Conservation (phyloP, 2,797 vertebrate genomes). For the Oreochromis mossambicus region DNA sequence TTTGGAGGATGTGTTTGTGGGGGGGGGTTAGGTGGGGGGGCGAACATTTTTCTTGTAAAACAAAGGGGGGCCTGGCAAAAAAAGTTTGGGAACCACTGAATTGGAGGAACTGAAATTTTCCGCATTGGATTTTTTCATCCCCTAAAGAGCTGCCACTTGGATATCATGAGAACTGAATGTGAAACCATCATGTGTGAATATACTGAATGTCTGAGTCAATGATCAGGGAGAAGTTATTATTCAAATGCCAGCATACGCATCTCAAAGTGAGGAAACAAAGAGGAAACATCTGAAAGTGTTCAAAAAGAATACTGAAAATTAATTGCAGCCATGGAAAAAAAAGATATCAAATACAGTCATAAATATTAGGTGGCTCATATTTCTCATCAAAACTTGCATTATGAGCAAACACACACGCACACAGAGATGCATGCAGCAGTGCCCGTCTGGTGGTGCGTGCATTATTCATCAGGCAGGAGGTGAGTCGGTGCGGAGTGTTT, state of each 20-base stretch:
- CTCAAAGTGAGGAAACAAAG: not conserved
- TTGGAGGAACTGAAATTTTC: not conserved
- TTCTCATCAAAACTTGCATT: slow-evolving; percentile 1
- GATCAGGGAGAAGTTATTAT: not conserved
- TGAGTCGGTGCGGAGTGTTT: slow-evolving; percentile 55
- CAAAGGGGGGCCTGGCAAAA: too few relatives aligned
- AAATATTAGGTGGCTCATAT: slow-evolving; percentile 2
- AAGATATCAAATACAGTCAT: not conserved
- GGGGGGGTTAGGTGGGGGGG: too few relatives aligned
- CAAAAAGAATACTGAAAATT: not conserved
- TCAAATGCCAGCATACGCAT: not conserved
- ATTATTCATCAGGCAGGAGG: slow-evolving; percentile 76
- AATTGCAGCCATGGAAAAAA: not conserved
- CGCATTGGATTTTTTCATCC: not conserved
- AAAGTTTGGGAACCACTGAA: too few relatives aligned
- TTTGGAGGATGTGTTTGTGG: too few relatives aligned
- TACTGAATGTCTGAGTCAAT: not conserved
- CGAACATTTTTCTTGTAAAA: too few relatives aligned
- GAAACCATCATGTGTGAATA: not conserved
- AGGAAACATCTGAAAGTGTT: not conserved
- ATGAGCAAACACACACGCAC: not conserved
- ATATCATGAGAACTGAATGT: not conserved
- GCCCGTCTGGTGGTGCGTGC: slow-evolving; percentile 67
- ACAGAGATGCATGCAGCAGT: slow-evolving; percentile 30
- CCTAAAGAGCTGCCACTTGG: not conserved